Evolutionary conservation across 2,113 vertebrate species (phyloP).

Genomic region (Scomber scombrus): DNA sequence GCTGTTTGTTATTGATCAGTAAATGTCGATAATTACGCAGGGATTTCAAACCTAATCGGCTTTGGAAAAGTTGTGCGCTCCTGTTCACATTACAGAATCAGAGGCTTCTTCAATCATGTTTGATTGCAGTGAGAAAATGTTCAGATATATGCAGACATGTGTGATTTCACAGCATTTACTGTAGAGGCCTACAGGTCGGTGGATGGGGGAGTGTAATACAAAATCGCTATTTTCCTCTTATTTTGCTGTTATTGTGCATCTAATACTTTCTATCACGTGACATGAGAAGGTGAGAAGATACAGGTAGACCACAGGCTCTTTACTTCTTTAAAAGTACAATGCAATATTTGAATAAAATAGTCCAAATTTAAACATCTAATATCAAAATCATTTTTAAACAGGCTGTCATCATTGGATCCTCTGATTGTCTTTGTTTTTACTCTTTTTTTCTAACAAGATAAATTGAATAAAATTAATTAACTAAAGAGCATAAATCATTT

Average conservation of each 20-base stretch:
- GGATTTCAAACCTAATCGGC: constrained; percentile 60
- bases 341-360: too few relatives aligned
- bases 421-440: neutral
- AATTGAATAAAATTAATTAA: neutral
- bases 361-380: neutral
- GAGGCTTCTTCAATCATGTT: neutral
- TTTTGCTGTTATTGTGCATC: neutral
- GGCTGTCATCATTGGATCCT: too few relatives aligned
- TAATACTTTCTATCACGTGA: too few relatives aligned
- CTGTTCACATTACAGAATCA: constrained; percentile 34
- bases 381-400: neutral
- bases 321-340: neutral
- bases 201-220: neutral
- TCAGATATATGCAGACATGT: neutral
- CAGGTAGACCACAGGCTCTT: neutral
- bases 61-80: constrained; percentile 53
- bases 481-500: neutral
- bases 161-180: neutral
- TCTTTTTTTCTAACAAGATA: neutral
- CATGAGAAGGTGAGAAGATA: neutral
- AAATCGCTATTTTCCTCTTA: neutral
- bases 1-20: constrained; percentile 70
- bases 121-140: constrained; percentile 1
- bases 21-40: constrained; percentile 57
- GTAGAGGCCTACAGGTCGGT: neutral